Percentiles rank a stretch among this genome's conserved stretches.
phyloP scores from a whole-genome alignment of 2,797 vertebrate species.

The Staurois parvus region DNA sequence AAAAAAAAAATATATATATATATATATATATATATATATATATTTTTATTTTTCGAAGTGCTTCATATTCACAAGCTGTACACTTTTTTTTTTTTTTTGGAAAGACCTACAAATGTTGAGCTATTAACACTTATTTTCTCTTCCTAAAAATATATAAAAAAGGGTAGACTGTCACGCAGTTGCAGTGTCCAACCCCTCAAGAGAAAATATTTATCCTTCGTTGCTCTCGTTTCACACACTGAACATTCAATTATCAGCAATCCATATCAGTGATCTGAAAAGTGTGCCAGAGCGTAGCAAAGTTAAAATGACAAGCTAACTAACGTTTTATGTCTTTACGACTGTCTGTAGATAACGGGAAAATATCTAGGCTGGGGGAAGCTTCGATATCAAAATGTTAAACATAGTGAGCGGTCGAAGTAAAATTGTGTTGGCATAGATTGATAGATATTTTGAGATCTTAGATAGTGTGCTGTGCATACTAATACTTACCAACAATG shows the following conservation, averaged over 20 bases:
- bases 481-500: slow-evolving; percentile 15
- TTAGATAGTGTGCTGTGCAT: slow-evolving; percentile 4
- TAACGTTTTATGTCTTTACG: slow-evolving; percentile 20
- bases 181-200: slow-evolving; percentile 1
- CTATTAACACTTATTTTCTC: neutral
- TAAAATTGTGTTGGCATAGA: slow-evolving; percentile 51
- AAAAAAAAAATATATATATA: no score
- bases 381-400: slow-evolving; percentile 30
- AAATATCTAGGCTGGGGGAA: slow-evolving; percentile 29
- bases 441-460: slow-evolving; percentile 42
- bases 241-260: slow-evolving; percentile 50
- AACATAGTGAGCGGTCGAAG: slow-evolving; percentile 32
- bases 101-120: neutral
- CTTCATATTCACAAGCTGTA: no score
- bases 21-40: no score
- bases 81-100: no score
- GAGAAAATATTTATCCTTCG: slow-evolving; percentile 52
- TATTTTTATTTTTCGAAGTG: no score
- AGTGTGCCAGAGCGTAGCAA: slow-evolving; percentile 37
- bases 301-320: slow-evolving; percentile 60
- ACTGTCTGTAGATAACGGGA: slow-evolving; percentile 36
- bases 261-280: slow-evolving; percentile 49
- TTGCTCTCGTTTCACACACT: slow-evolving; percentile 41
- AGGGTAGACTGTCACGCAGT: neutral
- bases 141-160: neutral